These are phyloP conservation scores for Glyphotaelius pellucidus DNA, from an alignment of 2,888 invertebrate genomes.

Conservation along the genomic window DNA sequence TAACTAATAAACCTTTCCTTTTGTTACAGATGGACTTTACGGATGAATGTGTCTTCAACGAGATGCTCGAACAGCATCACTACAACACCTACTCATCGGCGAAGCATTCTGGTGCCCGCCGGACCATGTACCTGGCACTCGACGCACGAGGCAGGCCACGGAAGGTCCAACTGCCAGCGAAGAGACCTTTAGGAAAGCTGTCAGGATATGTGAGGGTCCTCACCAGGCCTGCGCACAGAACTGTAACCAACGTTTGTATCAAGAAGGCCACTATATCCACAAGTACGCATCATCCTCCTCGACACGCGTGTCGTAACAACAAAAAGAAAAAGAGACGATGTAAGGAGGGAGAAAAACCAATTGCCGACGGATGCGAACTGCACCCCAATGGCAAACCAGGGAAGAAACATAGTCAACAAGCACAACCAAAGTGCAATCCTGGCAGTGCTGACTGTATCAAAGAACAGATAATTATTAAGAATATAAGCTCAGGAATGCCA, in stretches of 20 bases:
- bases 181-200: constrained; percentile 83
- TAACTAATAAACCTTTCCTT: neutral
- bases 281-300: constrained; percentile 71
- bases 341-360: constrained; percentile 68
- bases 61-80: constrained; percentile 89
- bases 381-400: constrained; percentile 74
- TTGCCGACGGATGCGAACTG: constrained; percentile 65
- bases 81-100: constrained; percentile 91
- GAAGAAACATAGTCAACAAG: constrained; percentile 70
- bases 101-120: constrained; percentile 82
- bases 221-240: constrained; percentile 78
- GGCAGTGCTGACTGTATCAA: constrained; percentile 37
- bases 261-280: constrained; percentile 40
- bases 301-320: constrained; percentile 72
- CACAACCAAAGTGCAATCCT: constrained; percentile 68
- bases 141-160: constrained; percentile 85
- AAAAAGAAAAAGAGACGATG: constrained; percentile 71
- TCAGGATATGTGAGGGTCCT: constrained; percentile 86
- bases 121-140: constrained; percentile 86
- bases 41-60: constrained; percentile 91
- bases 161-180: constrained; percentile 83
- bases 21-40: constrained; percentile 86
- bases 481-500: constrained; percentile 47
- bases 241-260: constrained; percentile 39
- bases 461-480: constrained; percentile 54